phyloP scores from a whole-genome alignment of 2,797 vertebrate species.

The Falco berigora region DNA sequence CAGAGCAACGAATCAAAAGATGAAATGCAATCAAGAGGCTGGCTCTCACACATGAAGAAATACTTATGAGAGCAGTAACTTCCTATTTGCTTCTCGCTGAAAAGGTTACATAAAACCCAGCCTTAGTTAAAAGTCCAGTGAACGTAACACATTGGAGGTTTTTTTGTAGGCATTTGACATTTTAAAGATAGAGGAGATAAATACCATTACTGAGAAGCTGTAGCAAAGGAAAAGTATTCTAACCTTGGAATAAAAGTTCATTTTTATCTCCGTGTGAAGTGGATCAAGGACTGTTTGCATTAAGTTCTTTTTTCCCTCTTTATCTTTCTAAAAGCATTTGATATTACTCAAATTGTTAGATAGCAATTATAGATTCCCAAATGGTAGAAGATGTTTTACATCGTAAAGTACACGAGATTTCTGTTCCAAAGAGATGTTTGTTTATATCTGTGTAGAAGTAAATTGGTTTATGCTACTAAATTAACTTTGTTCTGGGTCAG shows the following conservation, averaged over 20 bases:
- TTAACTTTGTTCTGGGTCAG: not conserved
- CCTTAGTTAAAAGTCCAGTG: not conserved
- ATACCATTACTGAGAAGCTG: not conserved
- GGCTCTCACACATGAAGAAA: not conserved
- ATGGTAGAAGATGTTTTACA: not conserved
- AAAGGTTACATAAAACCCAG: not conserved
- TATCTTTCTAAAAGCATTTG: not conserved
- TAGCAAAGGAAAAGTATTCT: not conserved
- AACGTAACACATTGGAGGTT: not conserved
- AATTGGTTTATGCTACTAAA: not conserved
- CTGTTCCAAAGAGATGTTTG: not conserved
- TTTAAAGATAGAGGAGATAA: slow-evolving; percentile 29
- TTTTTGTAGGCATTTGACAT: slow-evolving; percentile 20
- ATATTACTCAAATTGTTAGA: not conserved
- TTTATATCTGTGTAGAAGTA: not conserved
- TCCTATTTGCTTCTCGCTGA: not conserved
- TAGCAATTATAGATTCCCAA: not conserved
- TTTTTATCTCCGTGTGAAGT: not conserved
- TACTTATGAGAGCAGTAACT: not conserved
- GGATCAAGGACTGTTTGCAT: not conserved
- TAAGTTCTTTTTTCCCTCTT: not conserved
- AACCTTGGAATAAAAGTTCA: not conserved
- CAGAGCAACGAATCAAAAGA: not conserved
- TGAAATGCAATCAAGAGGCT: not conserved
- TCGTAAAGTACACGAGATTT: not conserved